Evolutionary conservation across 2,888 invertebrate genomes (phyloP), one percentile per base, ranked within the genome.

Genomic region (Ectemnius lituratus): DNA sequence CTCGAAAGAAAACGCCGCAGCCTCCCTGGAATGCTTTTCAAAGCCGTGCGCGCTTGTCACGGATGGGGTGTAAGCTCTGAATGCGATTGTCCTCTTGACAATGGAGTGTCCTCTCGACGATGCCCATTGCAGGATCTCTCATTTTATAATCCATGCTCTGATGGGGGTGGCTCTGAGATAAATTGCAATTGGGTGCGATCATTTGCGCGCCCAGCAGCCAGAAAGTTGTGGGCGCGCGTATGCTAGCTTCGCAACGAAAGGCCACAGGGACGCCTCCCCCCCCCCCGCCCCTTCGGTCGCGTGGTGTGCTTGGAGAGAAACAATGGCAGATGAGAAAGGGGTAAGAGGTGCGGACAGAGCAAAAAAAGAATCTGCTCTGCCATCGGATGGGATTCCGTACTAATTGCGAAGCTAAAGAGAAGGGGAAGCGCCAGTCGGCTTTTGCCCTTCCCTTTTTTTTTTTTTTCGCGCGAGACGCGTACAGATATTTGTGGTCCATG

Each of bases 361-460:
- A 62, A 45, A 27, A 49, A 45, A 67, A 63, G 65, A 65, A 23
- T 16, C 62, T 58, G 57, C 66, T 57, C 61, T 69, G 57, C 60
- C 69, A 62, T 70, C 70, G 67, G 77, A 64, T 73, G 60, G 67
- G 52, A 52, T 52, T 16, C 52, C 52, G 62, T 67, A 62, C 73
- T 73, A 78, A 78, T 78, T 78, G 77, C 73, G 62, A 67, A 70
- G 73, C 65, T 77, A 65, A 73, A 60, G 73, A 65, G 59, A 18
- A 57, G 62, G 64, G 65, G 37, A 6, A 11, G 8, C 37, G 37
- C 8, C 37, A 37, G 37, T 2, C 37, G 8, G 37, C 37, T 37
- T 4, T 37, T 65, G 45, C 62, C 2, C 23, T 23, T 23, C 23
- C 23, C 23, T 3, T 23, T 3, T 23, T 23, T 20, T 20, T 20